Evolutionary conservation across 2,888 invertebrate genomes (phyloP), one percentile per base, ranked within the genome.

Genomic region (Mechanitis mazaeus): DNA sequence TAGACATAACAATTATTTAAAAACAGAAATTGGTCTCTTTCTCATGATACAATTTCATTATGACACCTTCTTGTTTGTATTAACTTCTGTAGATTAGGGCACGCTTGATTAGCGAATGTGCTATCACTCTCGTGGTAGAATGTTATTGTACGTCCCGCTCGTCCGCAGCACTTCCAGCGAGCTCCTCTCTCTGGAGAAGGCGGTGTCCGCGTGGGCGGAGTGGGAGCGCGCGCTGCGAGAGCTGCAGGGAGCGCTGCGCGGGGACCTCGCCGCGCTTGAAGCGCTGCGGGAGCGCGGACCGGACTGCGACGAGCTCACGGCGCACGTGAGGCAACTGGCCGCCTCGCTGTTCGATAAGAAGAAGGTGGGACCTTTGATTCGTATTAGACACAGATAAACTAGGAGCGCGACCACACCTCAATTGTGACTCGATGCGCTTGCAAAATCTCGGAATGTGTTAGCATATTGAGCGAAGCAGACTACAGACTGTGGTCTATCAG

Each of bases 181-280:
- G 78, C 86, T 96, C 74, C 92, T 93, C 70, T 93, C 93, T 68
- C 85, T 96, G 63, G 94, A 94, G 75, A 93, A 93, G 70, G 93
- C 95, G 11, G 91, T 94, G 56, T 91, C 92, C 69, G 93, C 93
- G 42, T 95, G 95, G 95, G 92, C 93, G 60, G 94, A 95, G 78
- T 93, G 96, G 85, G 95, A 95, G 77, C 91, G 91, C 64, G 94
- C 95, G 9, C 86, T 96, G 60, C 92, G 93, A 20, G 95, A 95
- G 78, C 92, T 96, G 66, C 94, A 95, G 75, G 92, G 93, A 58
- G 95, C 95, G 38, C 83, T 96, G 58, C 92, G 93, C 42, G 94
- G 94, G 68, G 96, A 96, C 80, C 72, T 87, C 59, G 84, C 88
- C 0, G 86, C 90, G 5, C 65, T 90, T 56, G 84, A 89, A 68